These are phyloP conservation scores for Hippocampus zosterae DNA, from an alignment of 2,113 vertebrate genomes.

Conservation along the genomic window DNA sequence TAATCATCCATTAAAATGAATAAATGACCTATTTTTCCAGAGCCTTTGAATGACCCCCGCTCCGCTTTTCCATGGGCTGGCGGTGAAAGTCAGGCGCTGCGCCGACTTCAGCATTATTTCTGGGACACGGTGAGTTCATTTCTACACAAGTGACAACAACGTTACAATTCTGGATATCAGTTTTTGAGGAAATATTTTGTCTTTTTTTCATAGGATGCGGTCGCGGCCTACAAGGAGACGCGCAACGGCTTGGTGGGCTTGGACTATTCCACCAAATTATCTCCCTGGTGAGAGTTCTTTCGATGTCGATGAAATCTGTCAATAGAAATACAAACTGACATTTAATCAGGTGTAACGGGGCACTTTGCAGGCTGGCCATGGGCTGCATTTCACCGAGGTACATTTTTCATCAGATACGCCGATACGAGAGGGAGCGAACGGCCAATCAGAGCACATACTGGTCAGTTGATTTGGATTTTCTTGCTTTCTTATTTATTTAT, in stretches of 20 bases:
- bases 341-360: background rate
- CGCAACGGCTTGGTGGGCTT: conserved; percentile 76
- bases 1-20: background rate
- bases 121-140: conserved; percentile 76
- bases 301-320: background rate
- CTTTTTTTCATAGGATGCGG: conserved; percentile 66
- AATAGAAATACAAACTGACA: background rate
- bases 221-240: conserved; percentile 78
- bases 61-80: conserved; percentile 78
- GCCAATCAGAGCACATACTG: conserved; percentile 82
- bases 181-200: background rate
- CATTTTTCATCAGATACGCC: conserved; percentile 77
- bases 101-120: conserved; percentile 77
- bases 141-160: background rate
- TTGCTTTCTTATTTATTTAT: background rate
- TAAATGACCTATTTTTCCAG: conserved; percentile 37
- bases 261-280: conserved; percentile 81
- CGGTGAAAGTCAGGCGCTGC: conserved; percentile 77
- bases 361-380: conserved; percentile 71
- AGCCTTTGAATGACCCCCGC: conserved; percentile 65
- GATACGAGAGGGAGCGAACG: conserved; percentile 74
- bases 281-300: conserved; percentile 72
- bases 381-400: conserved; percentile 79
- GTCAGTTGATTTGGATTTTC: conserved; percentile 48
- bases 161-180: background rate